phyloP scores from a whole-genome alignment of 2,113 vertebrate species.

The Hemicordylus capensis region DNA sequence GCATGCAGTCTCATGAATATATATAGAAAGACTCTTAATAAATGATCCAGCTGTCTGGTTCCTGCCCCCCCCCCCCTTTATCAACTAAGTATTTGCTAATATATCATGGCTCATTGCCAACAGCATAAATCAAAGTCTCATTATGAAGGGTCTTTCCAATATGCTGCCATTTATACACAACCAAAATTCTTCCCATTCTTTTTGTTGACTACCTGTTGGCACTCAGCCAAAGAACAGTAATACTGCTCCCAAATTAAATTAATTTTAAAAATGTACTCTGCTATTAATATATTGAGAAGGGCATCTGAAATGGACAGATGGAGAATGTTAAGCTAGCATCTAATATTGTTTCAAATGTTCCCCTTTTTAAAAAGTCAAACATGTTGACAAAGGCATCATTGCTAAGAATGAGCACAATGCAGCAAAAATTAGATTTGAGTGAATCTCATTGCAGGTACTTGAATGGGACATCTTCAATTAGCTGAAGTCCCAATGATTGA shows the following conservation, averaged over 20 bases:
- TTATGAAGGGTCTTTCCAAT: constrained; percentile 33
- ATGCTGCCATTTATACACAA: constrained; percentile 6
- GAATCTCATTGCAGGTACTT: not conserved
- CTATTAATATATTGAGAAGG: not conserved
- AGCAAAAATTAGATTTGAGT: not conserved
- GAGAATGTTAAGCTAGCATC: not conserved
- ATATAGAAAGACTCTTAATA: constrained; percentile 4
- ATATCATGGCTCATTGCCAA: constrained; percentile 24
- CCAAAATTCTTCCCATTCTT: constrained; percentile 3
- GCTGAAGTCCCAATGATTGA: not conserved
- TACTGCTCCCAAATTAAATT: not conserved
- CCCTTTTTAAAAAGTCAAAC: not conserved
- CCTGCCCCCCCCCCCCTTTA: constrained; percentile 37
- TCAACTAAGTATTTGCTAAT: constrained; percentile 42
- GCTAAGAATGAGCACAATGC: not conserved
- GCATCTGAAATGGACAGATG: not conserved
- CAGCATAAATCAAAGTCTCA: constrained; percentile 37
- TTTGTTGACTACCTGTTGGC: not conserved
- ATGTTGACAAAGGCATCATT: not conserved
- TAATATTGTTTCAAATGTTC: not conserved
- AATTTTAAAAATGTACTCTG: not conserved
- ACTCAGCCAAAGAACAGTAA: not conserved
- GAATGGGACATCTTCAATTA: not conserved
- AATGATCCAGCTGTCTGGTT: constrained; percentile 34
- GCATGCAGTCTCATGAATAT: constrained; percentile 31